These are phyloP conservation scores for Euspilapteryx auroguttella DNA, from an alignment of 2,888 invertebrate genomes.

Conservation along the genomic window DNA sequence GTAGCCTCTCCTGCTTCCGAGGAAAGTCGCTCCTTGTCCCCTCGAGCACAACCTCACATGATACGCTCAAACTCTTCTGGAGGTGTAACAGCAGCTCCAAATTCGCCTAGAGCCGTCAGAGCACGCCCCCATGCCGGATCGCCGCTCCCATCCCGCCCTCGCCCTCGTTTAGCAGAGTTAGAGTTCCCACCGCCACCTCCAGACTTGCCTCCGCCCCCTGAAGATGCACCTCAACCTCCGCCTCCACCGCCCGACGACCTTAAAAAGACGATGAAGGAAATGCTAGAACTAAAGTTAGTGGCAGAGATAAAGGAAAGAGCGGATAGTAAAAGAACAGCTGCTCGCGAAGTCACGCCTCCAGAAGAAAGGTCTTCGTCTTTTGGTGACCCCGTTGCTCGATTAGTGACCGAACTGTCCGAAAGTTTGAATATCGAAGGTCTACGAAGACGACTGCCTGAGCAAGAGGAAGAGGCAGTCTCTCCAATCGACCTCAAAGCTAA, in stretches of 20 bases:
- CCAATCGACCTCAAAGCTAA: slow-evolving; percentile 53
- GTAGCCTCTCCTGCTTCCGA: too few species aligned
- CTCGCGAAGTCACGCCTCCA: slow-evolving; percentile 13
- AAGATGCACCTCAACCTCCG: slow-evolving; percentile 53
- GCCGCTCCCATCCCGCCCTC: slow-evolving; percentile 72
- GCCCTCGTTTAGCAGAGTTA: slow-evolving; percentile 77
- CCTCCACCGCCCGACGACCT: slow-evolving; percentile 64
- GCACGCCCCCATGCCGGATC: slow-evolving; percentile 51
- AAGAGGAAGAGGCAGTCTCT: slow-evolving; percentile 16
- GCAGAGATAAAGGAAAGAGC: slow-evolving; percentile 83
- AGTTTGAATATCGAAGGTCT: slow-evolving; percentile 70
- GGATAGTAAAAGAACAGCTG: slow-evolving; percentile 51
- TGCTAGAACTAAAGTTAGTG: slow-evolving; percentile 77
- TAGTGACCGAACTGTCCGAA: slow-evolving; percentile 84
- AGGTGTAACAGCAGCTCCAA: slow-evolving; percentile 66
- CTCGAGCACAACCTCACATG: slow-evolving; percentile 78
- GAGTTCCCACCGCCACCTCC: slow-evolving; percentile 88
- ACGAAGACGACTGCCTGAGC: not conserved
- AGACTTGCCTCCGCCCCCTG: slow-evolving; percentile 78
- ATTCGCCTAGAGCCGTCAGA: slow-evolving; percentile 34
- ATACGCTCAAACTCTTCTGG: slow-evolving; percentile 88
- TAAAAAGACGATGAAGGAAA: slow-evolving; percentile 72
- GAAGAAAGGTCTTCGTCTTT: slow-evolving; percentile 36
- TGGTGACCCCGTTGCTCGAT: slow-evolving; percentile 80
- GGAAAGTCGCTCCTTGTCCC: slow-evolving; percentile 63